These are phyloP conservation scores for Channallabes apus DNA, from an alignment of 2,797 vertebrate species.

Conservation along the genomic window DNA sequence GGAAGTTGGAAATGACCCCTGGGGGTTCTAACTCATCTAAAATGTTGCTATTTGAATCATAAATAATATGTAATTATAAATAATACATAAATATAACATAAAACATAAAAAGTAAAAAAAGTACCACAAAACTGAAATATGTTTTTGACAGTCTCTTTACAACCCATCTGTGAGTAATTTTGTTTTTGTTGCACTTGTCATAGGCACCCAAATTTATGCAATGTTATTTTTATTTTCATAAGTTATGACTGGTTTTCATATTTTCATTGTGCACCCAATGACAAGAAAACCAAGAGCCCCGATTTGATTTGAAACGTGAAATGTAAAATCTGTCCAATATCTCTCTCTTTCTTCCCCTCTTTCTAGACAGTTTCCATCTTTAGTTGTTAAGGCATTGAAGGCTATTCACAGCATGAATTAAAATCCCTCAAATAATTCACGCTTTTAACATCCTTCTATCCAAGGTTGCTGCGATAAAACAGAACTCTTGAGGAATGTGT, in stretches of 20 bases:
- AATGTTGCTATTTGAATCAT: not conserved
- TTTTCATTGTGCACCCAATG: not conserved
- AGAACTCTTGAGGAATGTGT: not conserved
- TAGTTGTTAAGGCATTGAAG: not conserved
- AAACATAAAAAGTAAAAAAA: not conserved
- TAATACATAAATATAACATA: not conserved
- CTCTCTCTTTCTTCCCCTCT: not conserved
- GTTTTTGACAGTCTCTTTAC: not conserved
- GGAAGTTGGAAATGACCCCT: too few relatives aligned
- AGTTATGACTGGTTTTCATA: not conserved
- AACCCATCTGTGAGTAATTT: not conserved
- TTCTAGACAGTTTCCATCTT: too few relatives aligned
- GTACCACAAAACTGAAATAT: not conserved
- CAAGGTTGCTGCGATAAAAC: constrained; percentile 24
- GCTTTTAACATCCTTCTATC: constrained; percentile 54
- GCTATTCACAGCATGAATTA: constrained; percentile 10
- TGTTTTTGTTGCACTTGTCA: not conserved
- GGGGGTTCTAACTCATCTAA: not conserved
- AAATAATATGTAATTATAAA: not conserved
- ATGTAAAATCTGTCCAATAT: not conserved
- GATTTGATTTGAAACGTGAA: not conserved
- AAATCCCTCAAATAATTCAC: constrained; percentile 18
- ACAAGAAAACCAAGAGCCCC: not conserved
- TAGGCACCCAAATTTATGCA: not conserved
- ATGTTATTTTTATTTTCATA: not conserved